Conservation (phyloP, 2,888 invertebrate genomes). For the Byasa hedistus region DNA sequence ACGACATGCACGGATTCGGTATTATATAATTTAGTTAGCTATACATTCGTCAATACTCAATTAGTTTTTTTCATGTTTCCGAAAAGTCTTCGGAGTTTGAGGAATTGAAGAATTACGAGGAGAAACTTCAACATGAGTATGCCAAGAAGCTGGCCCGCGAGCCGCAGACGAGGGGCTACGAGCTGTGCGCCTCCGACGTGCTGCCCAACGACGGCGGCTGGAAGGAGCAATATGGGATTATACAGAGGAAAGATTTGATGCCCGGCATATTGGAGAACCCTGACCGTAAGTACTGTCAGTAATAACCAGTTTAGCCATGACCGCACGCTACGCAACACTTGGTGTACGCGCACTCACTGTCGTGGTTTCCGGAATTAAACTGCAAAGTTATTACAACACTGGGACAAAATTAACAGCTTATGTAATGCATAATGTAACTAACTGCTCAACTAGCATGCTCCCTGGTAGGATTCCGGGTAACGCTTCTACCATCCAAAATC, state of each 20-base stretch:
- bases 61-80: background rate
- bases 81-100: constrained; percentile 38
- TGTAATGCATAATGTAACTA: no score
- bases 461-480: no score
- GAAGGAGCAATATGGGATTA: constrained; percentile 37
- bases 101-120: constrained; percentile 43
- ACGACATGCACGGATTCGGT: no score
- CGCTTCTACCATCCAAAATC: no score
- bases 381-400: no score
- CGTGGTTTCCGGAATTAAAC: no score
- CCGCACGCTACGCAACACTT: background rate
- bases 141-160: constrained; percentile 46
- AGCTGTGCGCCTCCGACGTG: constrained; percentile 35
- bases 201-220: constrained; percentile 30
- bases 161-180: constrained; percentile 49
- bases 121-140: constrained; percentile 46
- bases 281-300: constrained; percentile 31
- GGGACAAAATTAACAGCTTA: no score
- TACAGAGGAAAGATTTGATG: constrained; percentile 48
- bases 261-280: constrained; percentile 46
- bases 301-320: background rate
- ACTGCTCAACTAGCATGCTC: no score
- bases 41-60: no score
- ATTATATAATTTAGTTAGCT: no score
- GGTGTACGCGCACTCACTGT: background rate